Percentiles rank a stretch among this genome's conserved stretches.
These are phyloP conservation scores for Bubo scandiacus DNA, from an alignment of 2,113 vertebrate species.

Conservation along the genomic window DNA sequence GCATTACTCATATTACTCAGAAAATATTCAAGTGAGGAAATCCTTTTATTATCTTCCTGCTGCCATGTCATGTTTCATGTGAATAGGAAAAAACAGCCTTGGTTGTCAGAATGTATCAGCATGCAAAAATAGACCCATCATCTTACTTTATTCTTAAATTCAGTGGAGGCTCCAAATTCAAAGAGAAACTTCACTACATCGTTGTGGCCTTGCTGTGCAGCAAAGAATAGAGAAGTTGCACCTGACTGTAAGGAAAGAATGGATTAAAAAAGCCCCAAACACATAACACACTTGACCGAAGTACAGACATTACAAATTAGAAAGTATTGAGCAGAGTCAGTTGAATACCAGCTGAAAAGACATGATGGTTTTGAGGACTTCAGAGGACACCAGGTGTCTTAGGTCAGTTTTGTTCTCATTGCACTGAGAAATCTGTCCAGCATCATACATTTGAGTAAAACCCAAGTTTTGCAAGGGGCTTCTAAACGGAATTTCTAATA, in stretches of 20 bases:
- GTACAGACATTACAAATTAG: background rate
- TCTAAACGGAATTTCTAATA: background rate
- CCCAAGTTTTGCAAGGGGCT: background rate
- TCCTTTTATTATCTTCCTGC: background rate
- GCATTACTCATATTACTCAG: background rate
- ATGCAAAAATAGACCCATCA: background rate
- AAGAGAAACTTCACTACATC: constrained; percentile 92
- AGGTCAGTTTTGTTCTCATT: background rate
- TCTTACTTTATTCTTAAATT: constrained; percentile 91
- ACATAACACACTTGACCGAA: background rate
- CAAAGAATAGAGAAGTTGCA: constrained; percentile 93
- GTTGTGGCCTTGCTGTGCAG: constrained; percentile 92
- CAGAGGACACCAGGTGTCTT: background rate
- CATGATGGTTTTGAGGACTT: background rate
- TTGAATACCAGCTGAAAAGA: background rate
- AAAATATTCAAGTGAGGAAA: background rate
- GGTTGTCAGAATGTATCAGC: background rate
- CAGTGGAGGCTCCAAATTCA: constrained; percentile 95
- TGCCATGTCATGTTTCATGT: background rate
- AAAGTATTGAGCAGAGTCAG: background rate
- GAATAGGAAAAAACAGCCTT: background rate
- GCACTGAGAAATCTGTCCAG: background rate
- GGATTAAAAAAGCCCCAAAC: background rate
- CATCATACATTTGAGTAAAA: background rate
- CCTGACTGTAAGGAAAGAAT: constrained; percentile 83